Evolutionary conservation across 2,113 vertebrate species (phyloP), one percentile per base, ranked within the genome.

Genomic region (Platysternon megacephalum): DNA sequence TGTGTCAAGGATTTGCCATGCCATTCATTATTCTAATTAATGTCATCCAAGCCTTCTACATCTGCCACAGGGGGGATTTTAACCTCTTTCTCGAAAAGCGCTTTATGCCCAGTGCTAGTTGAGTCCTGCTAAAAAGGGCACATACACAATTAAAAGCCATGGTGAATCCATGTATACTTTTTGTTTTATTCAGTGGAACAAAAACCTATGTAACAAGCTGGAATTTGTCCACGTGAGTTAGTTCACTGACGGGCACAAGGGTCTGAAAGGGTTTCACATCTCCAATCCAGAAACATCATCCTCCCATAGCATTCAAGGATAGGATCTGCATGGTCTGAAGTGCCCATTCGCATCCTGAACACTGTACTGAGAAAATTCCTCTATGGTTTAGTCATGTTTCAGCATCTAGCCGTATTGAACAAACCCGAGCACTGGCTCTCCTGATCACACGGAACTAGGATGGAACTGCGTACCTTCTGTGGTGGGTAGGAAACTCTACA

Each of bases 381-480:
- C 5, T n/a, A 2, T 2, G 3, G 8, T 68, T 13, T 84, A 65
- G 49, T 56, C 72, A 28, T 76, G 46, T 76, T 76, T 76, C 22
- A 76, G 74, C 24, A 46, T 26, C 42, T 28, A 46, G 24, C 42
- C 11, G 1, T 76, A 42, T 7, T 46, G 42, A 76, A 46, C 22
- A 76, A 76, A 46, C 26, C 11, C 1, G 22, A 46, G 10, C 4
- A 32, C 0, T 6, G 76, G 5, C 0, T 2, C 0, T 0, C 24
- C 35, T n/a, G 1, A 49, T 46, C 19, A 79, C 79, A 39, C 19
- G 2, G 32, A 95, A 44, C 3, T 79, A 79, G 13, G 9, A 80
- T 1, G 8, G 58, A 84, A 80, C 3, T 21, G 8, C 4, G 10
- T 2, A 24, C 7, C 14, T 0, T 3, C 74, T 53, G 13, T 19